These are phyloP conservation scores for Agrochola lota DNA, from an alignment of 2,888 invertebrate genomes.

Conservation along the genomic window DNA sequence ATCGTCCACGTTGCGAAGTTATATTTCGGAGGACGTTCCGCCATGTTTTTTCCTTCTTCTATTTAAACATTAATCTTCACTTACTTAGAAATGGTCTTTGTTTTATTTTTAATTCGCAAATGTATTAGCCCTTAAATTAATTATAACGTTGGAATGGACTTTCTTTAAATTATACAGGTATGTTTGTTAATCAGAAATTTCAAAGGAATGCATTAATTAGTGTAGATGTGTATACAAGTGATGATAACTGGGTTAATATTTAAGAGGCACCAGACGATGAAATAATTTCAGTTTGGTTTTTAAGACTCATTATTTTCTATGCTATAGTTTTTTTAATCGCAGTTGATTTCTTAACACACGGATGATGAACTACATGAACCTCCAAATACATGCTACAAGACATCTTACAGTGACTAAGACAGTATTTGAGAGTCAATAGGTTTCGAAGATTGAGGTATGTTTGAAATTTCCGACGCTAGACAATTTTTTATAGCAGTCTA, in stretches of 20 bases:
- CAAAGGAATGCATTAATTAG: conserved; percentile 20
- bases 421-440: background rate
- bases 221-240: conserved; percentile 6
- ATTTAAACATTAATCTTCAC: conserved; percentile 63
- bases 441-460: background rate
- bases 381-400: background rate
- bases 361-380: background rate
- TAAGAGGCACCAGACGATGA: conserved; percentile 6
- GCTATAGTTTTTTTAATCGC: background rate
- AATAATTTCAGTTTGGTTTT: conserved; percentile 9
- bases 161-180: conserved; percentile 24
- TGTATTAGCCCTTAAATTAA: conserved; percentile 49
- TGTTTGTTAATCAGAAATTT: conserved; percentile 9
- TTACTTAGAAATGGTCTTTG: conserved; percentile 62
- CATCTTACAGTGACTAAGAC: background rate
- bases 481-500: background rate
- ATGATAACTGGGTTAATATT: conserved; percentile 15
- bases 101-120: conserved; percentile 60
- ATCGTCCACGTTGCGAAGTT: conserved; percentile 25
- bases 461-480: background rate
- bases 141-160: conserved; percentile 45
- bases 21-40: conserved; percentile 42
- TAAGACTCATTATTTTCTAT: background rate
- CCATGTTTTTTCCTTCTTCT: conserved; percentile 44
- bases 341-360: background rate